A percentile compares a stretch with the other conserved stretches of the same genome.
phyloP scores from a whole-genome alignment of 2,888 invertebrate genomes.

The Tribolium freemani region DNA sequence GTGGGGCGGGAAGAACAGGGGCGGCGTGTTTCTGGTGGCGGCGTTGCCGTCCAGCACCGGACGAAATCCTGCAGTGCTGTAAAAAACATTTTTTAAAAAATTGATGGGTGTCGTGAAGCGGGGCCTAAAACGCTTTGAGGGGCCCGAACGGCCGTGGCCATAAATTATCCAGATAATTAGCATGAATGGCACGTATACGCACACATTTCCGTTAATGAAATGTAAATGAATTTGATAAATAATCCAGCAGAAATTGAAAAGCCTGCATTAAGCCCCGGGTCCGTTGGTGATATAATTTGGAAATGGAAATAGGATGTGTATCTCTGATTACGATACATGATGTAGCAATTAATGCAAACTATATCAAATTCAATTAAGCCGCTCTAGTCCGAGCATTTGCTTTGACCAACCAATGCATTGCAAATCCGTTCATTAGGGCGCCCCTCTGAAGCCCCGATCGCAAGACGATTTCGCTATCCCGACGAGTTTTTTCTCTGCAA shows the following conservation, averaged over 20 bases:
- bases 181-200: constrained; percentile 35
- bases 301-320: constrained; percentile 59
- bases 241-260: constrained; percentile 55
- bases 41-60: constrained; percentile 73
- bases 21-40: constrained; percentile 74
- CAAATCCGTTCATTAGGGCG: constrained; percentile 60
- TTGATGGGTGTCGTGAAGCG: too few species aligned
- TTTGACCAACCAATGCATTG: constrained; percentile 62
- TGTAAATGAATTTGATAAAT: constrained; percentile 54
- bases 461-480: constrained; percentile 2
- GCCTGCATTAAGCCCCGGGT: constrained; percentile 47
- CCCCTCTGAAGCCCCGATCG: constrained; percentile 2
- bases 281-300: constrained; percentile 54
- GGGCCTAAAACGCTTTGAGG: too few species aligned
- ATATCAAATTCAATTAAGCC: constrained; percentile 64
- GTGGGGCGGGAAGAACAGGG: constrained; percentile 88
- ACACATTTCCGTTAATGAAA: constrained; percentile 44
- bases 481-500: background rate
- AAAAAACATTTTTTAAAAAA: constrained; percentile 49
- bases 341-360: constrained; percentile 64
- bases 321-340: constrained; percentile 61
- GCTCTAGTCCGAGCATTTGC: constrained; percentile 58
- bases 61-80: constrained; percentile 73
- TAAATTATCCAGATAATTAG: constrained; percentile 42
- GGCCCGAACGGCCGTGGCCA: constrained; percentile 3